Conservation (phyloP, 1,140 invertebrate species). For the Magallana gigas region DNA sequence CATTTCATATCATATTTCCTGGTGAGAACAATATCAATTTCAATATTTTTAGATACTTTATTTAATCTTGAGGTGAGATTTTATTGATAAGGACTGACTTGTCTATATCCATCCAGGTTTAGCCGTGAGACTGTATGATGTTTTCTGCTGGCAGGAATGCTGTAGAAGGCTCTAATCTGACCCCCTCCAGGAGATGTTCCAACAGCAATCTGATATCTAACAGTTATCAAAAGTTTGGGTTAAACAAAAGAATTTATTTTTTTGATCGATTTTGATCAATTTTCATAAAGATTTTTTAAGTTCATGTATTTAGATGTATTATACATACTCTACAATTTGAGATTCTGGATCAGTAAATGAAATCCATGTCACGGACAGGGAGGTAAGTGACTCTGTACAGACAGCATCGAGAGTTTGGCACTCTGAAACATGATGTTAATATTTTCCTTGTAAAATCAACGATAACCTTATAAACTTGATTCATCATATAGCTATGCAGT, state of each 20-base stretch:
- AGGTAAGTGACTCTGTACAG: conserved; percentile 63
- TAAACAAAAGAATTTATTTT: neutral
- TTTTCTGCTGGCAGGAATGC: conserved; percentile 41
- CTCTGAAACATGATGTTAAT: conserved; percentile 50
- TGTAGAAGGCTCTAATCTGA: conserved; percentile 61
- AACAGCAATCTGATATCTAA: conserved; percentile 63
- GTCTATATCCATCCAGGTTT: conserved; percentile 52
- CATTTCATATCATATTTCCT: neutral
- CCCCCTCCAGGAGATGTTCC: conserved; percentile 64
- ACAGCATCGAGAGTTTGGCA: conserved; percentile 61
- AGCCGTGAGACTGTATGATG: conserved; percentile 56
- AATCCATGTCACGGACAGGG: conserved; percentile 62
- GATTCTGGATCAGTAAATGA: conserved; percentile 65
- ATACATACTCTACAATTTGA: conserved; percentile 58
- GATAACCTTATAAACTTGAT: too few relatives aligned
- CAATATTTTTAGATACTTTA: too few relatives aligned
- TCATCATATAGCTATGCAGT: too few relatives aligned
- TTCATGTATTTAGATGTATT: too few relatives aligned
- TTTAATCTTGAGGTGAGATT: too few relatives aligned
- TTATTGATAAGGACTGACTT: conserved; percentile 51
- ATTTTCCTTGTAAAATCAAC: too few relatives aligned
- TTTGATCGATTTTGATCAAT: neutral
- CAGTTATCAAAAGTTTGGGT: neutral
- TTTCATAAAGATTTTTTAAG: too few relatives aligned
- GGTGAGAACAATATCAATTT: too few relatives aligned